Conservation (phyloP, 2,888 invertebrate genomes). For the Sussaba pulchella region DNA sequence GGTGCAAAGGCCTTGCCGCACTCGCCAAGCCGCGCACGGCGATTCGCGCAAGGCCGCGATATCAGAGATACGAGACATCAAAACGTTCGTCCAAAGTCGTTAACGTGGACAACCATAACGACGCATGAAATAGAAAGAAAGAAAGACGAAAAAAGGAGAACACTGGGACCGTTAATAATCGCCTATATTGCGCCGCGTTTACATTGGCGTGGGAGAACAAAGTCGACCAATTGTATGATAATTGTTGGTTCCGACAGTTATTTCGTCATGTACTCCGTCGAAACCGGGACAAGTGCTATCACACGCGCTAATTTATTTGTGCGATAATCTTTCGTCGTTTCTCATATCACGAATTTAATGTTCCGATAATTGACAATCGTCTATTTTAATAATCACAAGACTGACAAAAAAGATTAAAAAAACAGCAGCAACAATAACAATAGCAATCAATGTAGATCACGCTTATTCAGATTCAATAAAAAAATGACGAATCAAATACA, state of each 20-base stretch:
- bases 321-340: neutral
- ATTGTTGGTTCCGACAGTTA: conserved; percentile 15
- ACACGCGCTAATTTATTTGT: conserved; percentile 14
- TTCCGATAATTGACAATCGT: too few relatives aligned
- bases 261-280: conserved; percentile 8
- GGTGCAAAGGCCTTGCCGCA: conserved; percentile 53
- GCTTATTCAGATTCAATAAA: too few relatives aligned
- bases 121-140: conserved; percentile 25
- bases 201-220: conserved; percentile 62
- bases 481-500: too few relatives aligned
- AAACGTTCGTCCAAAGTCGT: conserved; percentile 32
- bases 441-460: too few relatives aligned
- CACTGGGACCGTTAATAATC: conserved; percentile 51
- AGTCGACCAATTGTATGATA: conserved; percentile 21
- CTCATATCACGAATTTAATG: neutral
- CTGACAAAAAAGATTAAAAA: too few relatives aligned
- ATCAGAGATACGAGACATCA: conserved; percentile 19
- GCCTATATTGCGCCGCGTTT: conserved; percentile 37
- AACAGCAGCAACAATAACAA: too few relatives aligned
- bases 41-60: conserved; percentile 63
- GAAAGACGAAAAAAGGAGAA: conserved; percentile 47
- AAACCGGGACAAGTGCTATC: conserved; percentile 15
- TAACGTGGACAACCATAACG: conserved; percentile 46
- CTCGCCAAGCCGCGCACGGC: conserved; percentile 30
- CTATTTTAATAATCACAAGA: too few relatives aligned